Evolutionary conservation across 2,113 vertebrate species (phyloP), one percentile per base, ranked within the genome.

Genomic region (Nibea albiflora): DNA sequence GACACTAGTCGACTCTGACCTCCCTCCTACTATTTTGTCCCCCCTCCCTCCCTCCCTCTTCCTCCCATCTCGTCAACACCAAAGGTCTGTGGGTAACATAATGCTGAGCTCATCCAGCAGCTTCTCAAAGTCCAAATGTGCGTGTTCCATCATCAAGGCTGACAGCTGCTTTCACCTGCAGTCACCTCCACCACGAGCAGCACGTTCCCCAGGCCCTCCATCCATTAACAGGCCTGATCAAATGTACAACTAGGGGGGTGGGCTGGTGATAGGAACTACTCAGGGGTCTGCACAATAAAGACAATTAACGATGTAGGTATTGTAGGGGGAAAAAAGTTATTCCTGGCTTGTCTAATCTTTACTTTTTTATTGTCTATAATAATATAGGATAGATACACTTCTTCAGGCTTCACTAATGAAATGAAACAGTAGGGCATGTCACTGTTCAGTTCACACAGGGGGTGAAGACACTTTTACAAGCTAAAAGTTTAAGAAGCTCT

Each of bases 51-150:
- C 42, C 69, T 68, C 46, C 7, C 61, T 73, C 64, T 56, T 28
- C 65, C 54, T 46, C 70, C 67, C 35, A 42, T 57, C 61, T 74
- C 63, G 73, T 66, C 57, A 60, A 71, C 53, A 57, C 83, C 44
- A 74, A 15, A 61, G 58, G 53, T 87, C 58, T 73, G 73, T 68
- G 62, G 70, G 78, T 52, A 63, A 68, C 63, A 84, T n/a, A 84
- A 61, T 56, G 53, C 68, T 78, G 83, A 85, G 78, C 75, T 85
- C 77, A 81, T 76, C 72, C 73, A 74, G 61, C 54, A 80, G 71
- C 74, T 81, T 56, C 73, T 75, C 24, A 47, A 39, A 80, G 64
- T 61, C 50, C 39, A 71, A 79, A 69, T 49, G 54, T 62, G 49
- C 66, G 53, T 57, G 11, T 65, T 73, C n/a, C 54, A 17, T 52